phyloP scores from a whole-genome alignment of 2,113 vertebrate species.

The Neotoma lepida region DNA sequence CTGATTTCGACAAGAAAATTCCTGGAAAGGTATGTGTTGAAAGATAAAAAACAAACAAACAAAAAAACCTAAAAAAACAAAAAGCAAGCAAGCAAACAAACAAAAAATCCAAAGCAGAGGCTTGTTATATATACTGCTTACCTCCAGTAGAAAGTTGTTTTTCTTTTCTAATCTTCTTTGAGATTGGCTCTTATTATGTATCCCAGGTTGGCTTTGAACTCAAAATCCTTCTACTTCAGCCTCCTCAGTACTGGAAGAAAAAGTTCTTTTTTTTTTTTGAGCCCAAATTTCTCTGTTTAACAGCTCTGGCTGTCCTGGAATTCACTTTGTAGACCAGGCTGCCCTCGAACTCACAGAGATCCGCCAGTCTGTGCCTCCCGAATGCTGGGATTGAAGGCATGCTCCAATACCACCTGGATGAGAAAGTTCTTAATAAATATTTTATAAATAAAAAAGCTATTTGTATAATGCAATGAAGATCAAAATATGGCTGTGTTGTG shows the following conservation, averaged over 20 bases:
- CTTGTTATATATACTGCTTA: background rate
- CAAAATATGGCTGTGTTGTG: background rate
- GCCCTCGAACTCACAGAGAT: background rate
- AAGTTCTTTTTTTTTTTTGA: background rate
- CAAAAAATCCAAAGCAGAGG: background rate
- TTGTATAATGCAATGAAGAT: background rate
- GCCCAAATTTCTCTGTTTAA: background rate
- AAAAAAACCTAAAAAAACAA: background rate
- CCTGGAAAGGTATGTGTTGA: conserved; percentile 84
- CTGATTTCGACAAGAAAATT: conserved; percentile 88
- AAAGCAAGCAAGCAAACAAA: background rate
- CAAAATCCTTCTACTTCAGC: background rate
- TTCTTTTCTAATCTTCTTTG: background rate
- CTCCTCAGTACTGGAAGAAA: background rate
- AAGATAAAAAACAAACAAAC: background rate
- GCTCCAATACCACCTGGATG: background rate
- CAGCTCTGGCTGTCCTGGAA: background rate
- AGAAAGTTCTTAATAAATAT: conserved; percentile 40
- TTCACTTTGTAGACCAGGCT: background rate
- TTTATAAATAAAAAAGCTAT: background rate
- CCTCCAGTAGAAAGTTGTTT: background rate
- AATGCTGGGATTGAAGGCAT: background rate
- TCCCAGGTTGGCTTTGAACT: background rate
- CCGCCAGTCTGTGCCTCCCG: background rate
- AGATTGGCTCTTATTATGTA: background rate